phyloP scores from a whole-genome alignment of 1,140 invertebrate genomes.

The Macrostomum lignano region DNA sequence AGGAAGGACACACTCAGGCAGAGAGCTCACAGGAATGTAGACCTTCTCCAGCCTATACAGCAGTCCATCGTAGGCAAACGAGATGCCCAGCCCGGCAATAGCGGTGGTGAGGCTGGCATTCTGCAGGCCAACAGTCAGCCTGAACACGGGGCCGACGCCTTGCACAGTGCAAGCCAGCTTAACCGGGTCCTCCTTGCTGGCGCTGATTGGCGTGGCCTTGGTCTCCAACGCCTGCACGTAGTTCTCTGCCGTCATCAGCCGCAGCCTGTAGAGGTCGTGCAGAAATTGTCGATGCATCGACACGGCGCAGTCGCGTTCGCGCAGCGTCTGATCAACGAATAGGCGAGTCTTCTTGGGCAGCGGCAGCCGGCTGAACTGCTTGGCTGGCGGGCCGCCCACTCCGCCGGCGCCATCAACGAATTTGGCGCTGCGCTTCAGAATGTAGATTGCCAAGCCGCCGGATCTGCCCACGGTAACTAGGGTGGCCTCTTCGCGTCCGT shows the following conservation, averaged over 20 bases:
- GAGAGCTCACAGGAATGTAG: constrained; percentile 34
- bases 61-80: constrained; percentile 41
- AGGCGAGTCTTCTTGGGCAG: constrained; percentile 76
- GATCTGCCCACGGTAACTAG: constrained; percentile 47
- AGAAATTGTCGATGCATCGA: constrained; percentile 61
- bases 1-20: no score
- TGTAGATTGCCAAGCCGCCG: constrained; percentile 56
- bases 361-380: constrained; percentile 25
- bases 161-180: constrained; percentile 49
- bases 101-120: constrained; percentile 36
- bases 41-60: constrained; percentile 36
- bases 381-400: constrained; percentile 16
- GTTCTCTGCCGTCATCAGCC: constrained; percentile 42
- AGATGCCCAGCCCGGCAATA: constrained; percentile 37
- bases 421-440: constrained; percentile 59
- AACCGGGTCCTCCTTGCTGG: constrained; percentile 36
- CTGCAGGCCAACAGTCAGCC: constrained; percentile 42
- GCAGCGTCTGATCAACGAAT: constrained; percentile 67
- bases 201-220: constrained; percentile 30
- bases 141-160: constrained; percentile 50
- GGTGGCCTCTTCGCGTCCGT: constrained; percentile 71
- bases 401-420: constrained; percentile 35
- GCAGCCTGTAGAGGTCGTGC: constrained; percentile 46
- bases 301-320: constrained; percentile 45
- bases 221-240: constrained; percentile 42